Evolutionary conservation across 1,140 invertebrate species (phyloP).

Genomic region (Drosophila tropicalis): DNA sequence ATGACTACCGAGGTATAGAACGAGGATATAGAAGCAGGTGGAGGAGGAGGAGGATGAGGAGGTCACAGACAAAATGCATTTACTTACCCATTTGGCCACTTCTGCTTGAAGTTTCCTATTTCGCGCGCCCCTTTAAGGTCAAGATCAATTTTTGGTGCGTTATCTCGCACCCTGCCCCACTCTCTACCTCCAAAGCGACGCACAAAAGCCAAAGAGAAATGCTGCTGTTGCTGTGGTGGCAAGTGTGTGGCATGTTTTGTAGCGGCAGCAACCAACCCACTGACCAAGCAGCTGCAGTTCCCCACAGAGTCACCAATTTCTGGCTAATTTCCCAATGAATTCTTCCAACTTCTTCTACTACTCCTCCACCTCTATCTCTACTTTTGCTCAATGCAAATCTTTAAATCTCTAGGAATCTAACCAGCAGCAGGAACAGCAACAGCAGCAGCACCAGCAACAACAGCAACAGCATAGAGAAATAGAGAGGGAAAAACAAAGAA

Average conservation of each 20-base stretch:
- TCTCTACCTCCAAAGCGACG: neutral
- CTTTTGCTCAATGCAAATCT: slow-evolving; percentile 8
- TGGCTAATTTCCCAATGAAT: slow-evolving; percentile 62
- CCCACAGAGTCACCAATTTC: slow-evolving; percentile 68
- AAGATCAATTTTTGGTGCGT: slow-evolving; percentile 71
- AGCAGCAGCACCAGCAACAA: slow-evolving; percentile 47
- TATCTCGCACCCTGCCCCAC: slow-evolving; percentile 24
- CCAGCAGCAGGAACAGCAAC: slow-evolving; percentile 40
- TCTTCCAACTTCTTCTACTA: slow-evolving; percentile 5
- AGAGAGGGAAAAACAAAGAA: neutral
- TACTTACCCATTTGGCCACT: slow-evolving; percentile 9
- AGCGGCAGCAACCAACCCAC: slow-evolving; percentile 49
- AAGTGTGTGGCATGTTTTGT: slow-evolving; percentile 72
- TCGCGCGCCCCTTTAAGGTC: slow-evolving; percentile 59
- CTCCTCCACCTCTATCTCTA: neutral
- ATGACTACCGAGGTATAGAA: slow-evolving; percentile 46
- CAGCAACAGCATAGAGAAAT: slow-evolving; percentile 41
- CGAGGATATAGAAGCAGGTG: neutral
- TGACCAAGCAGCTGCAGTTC: slow-evolving; percentile 66
- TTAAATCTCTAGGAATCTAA: slow-evolving; percentile 28
- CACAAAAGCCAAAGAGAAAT: slow-evolving; percentile 14
- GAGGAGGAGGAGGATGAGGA: slow-evolving; percentile 5
- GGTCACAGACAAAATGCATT: slow-evolving; percentile 45
- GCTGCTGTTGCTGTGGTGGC: slow-evolving; percentile 25
- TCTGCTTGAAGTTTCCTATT: slow-evolving; percentile 63